These are phyloP conservation scores for Atopsyche davidsoni DNA, from an alignment of 1,140 invertebrate genomes.

Conservation along the genomic window DNA sequence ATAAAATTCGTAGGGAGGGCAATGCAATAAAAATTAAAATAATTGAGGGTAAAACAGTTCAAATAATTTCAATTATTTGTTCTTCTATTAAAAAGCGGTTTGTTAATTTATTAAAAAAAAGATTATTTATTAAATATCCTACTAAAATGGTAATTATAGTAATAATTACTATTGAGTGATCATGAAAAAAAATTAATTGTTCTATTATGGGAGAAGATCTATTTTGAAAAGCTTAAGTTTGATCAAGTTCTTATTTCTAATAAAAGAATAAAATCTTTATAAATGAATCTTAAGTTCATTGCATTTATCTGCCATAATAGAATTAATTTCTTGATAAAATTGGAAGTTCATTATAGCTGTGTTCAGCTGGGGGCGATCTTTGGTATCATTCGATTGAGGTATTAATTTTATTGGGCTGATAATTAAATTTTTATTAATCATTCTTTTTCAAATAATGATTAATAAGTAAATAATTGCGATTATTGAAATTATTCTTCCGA, in stretches of 20 bases:
- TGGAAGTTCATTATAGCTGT: conserved; percentile 41
- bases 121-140: conserved; percentile 49
- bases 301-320: conserved; percentile 52
- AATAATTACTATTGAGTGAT: conserved; percentile 52
- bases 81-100: conserved; percentile 48
- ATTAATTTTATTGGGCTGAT: conserved; percentile 33
- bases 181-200: conserved; percentile 56
- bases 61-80: conserved; percentile 57
- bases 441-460: conserved; percentile 32
- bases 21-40: conserved; percentile 58
- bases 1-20: conserved; percentile 54
- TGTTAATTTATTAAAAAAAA: conserved; percentile 47
- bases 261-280: conserved; percentile 52
- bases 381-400: conserved; percentile 47
- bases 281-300: conserved; percentile 52
- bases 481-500: conserved; percentile 48
- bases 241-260: conserved; percentile 50
- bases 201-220: conserved; percentile 52
- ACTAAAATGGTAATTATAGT: conserved; percentile 54
- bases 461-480: conserved; percentile 44
- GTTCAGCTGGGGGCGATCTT: conserved; percentile 39
- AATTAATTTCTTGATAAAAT: conserved; percentile 39
- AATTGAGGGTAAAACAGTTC: conserved; percentile 55
- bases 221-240: conserved; percentile 51
- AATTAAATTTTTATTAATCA: conserved; percentile 28